Evolutionary conservation across 2,888 invertebrate species (phyloP).

Genomic region (Trachelus iudaicus): DNA sequence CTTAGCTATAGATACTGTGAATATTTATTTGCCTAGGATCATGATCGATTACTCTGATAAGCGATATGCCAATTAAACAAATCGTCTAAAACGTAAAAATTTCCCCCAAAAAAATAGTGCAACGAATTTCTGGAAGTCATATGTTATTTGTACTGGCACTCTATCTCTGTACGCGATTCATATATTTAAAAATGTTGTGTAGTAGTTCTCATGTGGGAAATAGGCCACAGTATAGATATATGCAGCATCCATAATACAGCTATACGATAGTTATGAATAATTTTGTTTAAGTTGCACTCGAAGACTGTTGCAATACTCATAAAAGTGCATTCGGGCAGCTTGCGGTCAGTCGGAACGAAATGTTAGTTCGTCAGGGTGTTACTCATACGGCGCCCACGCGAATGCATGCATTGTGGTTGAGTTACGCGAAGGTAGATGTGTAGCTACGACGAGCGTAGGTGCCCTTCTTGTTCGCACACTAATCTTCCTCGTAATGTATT

Average conservation of each 20-base stretch:
- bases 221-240: background rate
- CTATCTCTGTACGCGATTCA: background rate
- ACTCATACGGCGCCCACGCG: background rate
- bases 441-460: constrained; percentile 2
- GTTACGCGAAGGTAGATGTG: background rate
- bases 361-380: background rate
- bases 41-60: constrained; percentile 16
- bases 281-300: constrained; percentile 45
- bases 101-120: background rate
- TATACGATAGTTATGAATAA: constrained; percentile 47
- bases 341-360: background rate
- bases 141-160: background rate
- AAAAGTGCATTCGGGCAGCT: background rate
- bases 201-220: background rate
- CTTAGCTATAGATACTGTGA: constrained; percentile 20
- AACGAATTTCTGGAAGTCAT: background rate
- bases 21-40: constrained; percentile 29
- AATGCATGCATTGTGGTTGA: background rate
- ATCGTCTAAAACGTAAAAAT: background rate
- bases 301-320: constrained; percentile 17
- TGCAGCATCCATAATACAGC: constrained; percentile 25
- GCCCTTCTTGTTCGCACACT: constrained; percentile 28
- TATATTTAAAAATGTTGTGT: background rate
- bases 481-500: constrained; percentile 45
- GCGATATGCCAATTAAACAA: background rate